Percentiles rank a stretch among this genome's conserved stretches.
Evolutionary conservation across 1,140 invertebrate species (phyloP).

Genomic region (Chymomyza costata): DNA sequence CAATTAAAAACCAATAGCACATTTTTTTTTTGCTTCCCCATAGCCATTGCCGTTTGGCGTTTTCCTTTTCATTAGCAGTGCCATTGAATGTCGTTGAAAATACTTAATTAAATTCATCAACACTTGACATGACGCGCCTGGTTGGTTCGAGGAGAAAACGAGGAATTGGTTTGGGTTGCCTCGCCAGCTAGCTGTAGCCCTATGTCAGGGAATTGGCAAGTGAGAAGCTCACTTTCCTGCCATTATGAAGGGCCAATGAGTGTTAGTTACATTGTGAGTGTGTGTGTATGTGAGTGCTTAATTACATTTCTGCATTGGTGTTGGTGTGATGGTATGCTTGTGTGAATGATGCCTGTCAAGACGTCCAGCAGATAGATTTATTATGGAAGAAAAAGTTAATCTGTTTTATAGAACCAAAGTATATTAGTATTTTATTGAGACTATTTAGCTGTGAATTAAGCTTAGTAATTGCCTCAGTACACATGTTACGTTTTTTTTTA

Average conservation of each 20-base stretch:
- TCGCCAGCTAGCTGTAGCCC: too few relatives aligned
- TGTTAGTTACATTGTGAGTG: neutral
- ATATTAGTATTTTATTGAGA: too few relatives aligned
- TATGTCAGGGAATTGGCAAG: slow-evolving; percentile 62
- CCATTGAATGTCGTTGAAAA: slow-evolving; percentile 64
- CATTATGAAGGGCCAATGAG: slow-evolving; percentile 48
- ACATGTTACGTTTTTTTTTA: too few relatives aligned
- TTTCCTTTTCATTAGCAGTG: slow-evolving; percentile 6
- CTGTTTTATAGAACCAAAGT: too few relatives aligned
- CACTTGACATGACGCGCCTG: slow-evolving; percentile 57
- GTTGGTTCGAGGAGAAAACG: too few relatives aligned
- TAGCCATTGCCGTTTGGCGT: neutral
- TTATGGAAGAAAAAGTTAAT: too few relatives aligned
- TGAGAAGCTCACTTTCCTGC: slow-evolving; percentile 61
- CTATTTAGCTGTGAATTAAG: too few relatives aligned
- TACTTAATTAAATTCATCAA: slow-evolving; percentile 73
- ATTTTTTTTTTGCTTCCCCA: slow-evolving; percentile 12
- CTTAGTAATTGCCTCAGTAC: too few relatives aligned
- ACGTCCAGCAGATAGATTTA: too few relatives aligned
- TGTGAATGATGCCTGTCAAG: too few relatives aligned
- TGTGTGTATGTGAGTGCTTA: slow-evolving; percentile 41
- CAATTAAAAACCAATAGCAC: slow-evolving; percentile 49
- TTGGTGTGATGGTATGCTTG: too few relatives aligned
- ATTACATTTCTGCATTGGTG: slow-evolving; percentile 47
- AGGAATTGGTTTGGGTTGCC: too few relatives aligned